phyloP scores from a whole-genome alignment of 2,888 invertebrate species.

The Drosophila mercatorum region DNA sequence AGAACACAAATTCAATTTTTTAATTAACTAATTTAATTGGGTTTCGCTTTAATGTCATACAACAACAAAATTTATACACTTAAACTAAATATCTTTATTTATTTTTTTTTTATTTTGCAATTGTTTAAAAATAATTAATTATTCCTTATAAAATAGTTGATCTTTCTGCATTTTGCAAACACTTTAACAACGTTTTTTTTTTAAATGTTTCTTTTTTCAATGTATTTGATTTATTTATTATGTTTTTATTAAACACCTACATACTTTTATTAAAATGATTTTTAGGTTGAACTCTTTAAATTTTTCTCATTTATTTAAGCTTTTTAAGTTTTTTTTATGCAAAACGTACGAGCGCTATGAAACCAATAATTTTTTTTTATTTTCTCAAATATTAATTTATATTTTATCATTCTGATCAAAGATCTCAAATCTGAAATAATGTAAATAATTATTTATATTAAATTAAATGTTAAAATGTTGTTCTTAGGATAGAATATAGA shows the following conservation, averaged over 20 bases:
- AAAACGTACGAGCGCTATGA: constrained; percentile 85
- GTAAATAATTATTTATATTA: neutral
- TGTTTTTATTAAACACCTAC: constrained; percentile 69
- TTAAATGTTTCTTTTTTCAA: constrained; percentile 52
- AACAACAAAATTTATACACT: constrained; percentile 81
- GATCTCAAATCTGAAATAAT: constrained; percentile 12
- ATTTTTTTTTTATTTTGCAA: constrained; percentile 59
- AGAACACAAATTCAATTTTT: constrained; percentile 77
- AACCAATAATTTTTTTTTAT: constrained; percentile 84
- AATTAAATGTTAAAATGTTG: neutral
- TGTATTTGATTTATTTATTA: constrained; percentile 59
- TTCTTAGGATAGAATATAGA: constrained; percentile 9
- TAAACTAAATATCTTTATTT: constrained; percentile 63
- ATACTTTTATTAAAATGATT: constrained; percentile 68
- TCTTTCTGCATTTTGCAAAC: constrained; percentile 73
- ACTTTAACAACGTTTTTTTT: constrained; percentile 77
- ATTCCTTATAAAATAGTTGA: constrained; percentile 73
- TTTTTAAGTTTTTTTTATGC: constrained; percentile 70
- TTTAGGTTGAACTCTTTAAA: constrained; percentile 64
- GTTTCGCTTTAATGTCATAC: constrained; percentile 71
- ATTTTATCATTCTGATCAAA: constrained; percentile 22
- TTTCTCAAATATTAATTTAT: constrained; percentile 61
- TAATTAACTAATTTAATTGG: constrained; percentile 76
- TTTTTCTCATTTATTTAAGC: constrained; percentile 68
- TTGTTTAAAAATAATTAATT: constrained; percentile 72